These are phyloP conservation scores for Ctenomys sociabilis DNA, from an alignment of 2,113 vertebrate genomes.

Conservation along the genomic window DNA sequence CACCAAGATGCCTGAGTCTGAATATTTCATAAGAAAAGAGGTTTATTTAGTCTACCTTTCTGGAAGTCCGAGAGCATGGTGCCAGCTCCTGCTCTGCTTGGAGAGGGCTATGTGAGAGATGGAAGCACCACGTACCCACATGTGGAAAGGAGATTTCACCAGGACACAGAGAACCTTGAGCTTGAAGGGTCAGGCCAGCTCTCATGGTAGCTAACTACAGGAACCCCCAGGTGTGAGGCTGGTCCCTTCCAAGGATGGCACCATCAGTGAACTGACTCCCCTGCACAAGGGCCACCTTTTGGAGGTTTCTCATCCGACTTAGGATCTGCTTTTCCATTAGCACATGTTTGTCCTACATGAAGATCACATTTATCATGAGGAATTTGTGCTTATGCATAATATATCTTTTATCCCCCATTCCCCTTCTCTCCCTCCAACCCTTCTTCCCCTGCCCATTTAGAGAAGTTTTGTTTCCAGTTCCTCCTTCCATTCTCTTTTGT, in stretches of 20 bases:
- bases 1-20: neutral
- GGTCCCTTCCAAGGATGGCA: neutral
- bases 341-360: neutral
- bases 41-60: neutral
- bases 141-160: neutral
- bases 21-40: neutral
- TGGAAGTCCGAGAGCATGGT: neutral
- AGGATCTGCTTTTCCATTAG: neutral
- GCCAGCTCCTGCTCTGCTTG: neutral
- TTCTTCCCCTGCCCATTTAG: neutral
- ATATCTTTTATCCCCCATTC: neutral
- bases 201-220: neutral
- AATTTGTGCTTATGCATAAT: neutral
- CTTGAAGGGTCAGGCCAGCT: neutral
- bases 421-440: neutral
- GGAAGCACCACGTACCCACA: neutral
- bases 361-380: neutral
- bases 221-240: neutral
- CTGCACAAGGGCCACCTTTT: neutral
- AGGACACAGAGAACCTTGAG: neutral
- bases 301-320: neutral
- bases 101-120: neutral
- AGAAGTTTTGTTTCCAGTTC: neutral
- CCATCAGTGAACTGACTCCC: neutral
- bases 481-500: neutral